Conservation (phyloP, 92 coral and sea anemone genomes). For the Palythoa heliodiscus region DNA sequence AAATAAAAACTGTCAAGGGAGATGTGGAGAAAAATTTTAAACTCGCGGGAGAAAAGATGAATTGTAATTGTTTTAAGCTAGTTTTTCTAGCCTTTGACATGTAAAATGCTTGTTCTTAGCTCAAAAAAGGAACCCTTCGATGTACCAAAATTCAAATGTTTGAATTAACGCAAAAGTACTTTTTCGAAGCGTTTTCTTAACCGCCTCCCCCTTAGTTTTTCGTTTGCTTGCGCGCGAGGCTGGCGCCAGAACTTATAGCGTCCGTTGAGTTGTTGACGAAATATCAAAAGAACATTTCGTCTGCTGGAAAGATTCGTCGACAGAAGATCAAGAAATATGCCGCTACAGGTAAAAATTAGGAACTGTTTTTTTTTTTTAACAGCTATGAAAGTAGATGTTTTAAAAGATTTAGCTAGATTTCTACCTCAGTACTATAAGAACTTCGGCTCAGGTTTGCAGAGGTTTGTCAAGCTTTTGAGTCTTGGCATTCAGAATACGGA, state of each 20-base stretch:
- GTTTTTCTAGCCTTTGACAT: background rate
- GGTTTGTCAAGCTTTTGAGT: background rate
- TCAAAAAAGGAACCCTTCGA: background rate
- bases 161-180: background rate
- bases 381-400: background rate
- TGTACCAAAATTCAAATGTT: background rate
- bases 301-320: background rate
- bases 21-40: background rate
- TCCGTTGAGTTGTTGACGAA: conserved; percentile 29
- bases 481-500: background rate
- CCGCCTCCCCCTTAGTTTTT: conserved; percentile 21
- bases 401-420: background rate
- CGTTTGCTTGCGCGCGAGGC: conserved; percentile 30
- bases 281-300: background rate
- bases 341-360: conserved; percentile 11
- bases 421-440: background rate
- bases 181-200: background rate
- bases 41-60: background rate
- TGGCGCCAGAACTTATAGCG: conserved; percentile 37
- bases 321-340: conserved; percentile 4
- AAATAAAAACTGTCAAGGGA: background rate
- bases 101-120: too few relatives aligned
- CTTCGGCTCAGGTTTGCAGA: background rate
- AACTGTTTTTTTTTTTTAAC: background rate
- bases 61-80: background rate